phyloP scores from a whole-genome alignment of 23 tunicate genomes.

The Halocynthia roretzi region DNA sequence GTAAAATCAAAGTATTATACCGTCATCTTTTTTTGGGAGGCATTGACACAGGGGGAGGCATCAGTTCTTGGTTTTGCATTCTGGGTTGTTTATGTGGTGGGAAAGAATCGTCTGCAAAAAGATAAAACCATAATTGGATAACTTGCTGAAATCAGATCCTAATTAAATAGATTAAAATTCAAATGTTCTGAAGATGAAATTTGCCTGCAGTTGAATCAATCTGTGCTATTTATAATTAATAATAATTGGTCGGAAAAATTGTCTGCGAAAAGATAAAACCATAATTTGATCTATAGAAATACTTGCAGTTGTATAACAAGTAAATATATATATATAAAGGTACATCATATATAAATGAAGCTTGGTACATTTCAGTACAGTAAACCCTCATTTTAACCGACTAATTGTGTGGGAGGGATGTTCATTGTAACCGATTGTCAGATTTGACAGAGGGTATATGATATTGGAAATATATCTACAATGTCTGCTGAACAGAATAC shows the following conservation, averaged over 20 bases:
- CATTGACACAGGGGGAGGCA: constrained; percentile 30
- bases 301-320: too few species aligned
- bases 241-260: not conserved
- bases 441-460: too few species aligned
- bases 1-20: too few species aligned
- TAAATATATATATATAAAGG: too few species aligned
- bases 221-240: too few species aligned
- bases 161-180: not conserved
- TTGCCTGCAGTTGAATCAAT: not conserved
- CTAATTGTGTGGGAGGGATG: too few species aligned
- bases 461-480: not conserved
- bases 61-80: constrained; percentile 4
- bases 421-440: not conserved
- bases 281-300: too few species aligned
- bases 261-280: not conserved
- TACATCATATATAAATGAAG: too few species aligned
- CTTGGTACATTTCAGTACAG: not conserved
- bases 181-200: not conserved
- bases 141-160: too few species aligned
- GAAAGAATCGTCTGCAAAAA: not conserved
- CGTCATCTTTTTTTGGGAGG: constrained; percentile 31
- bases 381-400: not conserved
- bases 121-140: not conserved
- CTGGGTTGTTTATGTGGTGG: not conserved
- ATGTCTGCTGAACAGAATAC: not conserved